Conservation (phyloP, 1,140 invertebrate species). For the Ceratosolen fusciceps region DNA sequence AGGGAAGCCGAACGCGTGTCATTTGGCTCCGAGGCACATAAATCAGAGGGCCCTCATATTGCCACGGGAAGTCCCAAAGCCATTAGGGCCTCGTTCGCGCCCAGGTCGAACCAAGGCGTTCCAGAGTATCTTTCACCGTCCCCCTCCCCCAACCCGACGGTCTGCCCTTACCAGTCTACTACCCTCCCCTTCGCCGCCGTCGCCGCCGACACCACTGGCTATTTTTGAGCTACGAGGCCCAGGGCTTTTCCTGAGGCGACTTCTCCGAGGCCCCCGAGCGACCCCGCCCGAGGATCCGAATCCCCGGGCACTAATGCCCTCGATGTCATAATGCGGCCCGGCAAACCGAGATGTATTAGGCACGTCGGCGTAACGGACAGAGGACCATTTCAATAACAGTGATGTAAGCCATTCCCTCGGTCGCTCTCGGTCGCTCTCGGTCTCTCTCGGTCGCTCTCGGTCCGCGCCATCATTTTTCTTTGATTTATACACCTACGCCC, state of each 20-base stretch:
- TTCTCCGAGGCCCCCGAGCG: background rate
- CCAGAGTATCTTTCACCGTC: background rate
- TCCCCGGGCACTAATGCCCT: background rate
- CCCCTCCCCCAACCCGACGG: background rate
- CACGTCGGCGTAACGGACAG: background rate
- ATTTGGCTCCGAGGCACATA: constrained; percentile 49
- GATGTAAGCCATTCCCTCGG: background rate
- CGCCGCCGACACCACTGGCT: no score
- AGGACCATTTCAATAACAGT: constrained; percentile 10
- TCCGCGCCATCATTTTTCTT: no score
- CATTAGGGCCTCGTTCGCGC: constrained; percentile 51
- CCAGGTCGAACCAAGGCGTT: background rate
- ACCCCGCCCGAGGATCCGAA: background rate
- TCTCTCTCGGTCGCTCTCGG: no score
- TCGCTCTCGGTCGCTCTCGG: no score
- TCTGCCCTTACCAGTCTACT: no score
- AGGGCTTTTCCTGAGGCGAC: background rate
- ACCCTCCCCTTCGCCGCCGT: no score
- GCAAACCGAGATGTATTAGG: constrained; percentile 14
- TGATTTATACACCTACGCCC: no score
- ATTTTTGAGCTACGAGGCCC: no score
- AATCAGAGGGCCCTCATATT: constrained; percentile 62
- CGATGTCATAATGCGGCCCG: background rate
- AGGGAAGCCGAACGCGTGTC: constrained; percentile 1
- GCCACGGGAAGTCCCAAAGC: constrained; percentile 58